phyloP scores from a whole-genome alignment of 2,888 invertebrate genomes.

The Thecocarcelia acutangulata region DNA sequence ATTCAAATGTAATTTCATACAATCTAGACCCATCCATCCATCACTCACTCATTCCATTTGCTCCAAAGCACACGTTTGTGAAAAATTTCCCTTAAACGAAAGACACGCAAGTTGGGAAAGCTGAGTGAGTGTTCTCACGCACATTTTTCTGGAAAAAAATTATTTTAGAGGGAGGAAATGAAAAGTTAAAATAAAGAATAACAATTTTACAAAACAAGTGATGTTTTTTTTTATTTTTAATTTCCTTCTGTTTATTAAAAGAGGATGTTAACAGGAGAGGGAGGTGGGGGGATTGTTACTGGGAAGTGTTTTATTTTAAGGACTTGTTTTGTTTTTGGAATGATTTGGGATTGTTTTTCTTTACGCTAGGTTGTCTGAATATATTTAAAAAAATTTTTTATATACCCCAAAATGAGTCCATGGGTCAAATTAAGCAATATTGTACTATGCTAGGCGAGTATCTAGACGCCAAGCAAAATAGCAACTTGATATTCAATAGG shows the following conservation, averaged over 20 bases:
- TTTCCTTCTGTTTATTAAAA: conserved; percentile 42
- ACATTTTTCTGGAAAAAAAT: conserved; percentile 33
- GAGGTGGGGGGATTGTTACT: no score
- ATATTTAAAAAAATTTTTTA: no score
- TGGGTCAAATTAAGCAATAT: no score
- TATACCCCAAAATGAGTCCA: no score
- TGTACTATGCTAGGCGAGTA: no score
- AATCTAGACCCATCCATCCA: conserved; percentile 28
- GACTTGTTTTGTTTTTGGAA: no score
- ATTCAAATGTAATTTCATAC: conserved; percentile 47
- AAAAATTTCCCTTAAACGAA: conserved; percentile 23
- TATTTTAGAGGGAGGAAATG: conserved; percentile 26
- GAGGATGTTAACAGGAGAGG: no score
- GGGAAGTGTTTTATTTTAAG: not conserved
- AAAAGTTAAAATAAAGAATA: conserved; percentile 68
- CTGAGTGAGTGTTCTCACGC: conserved; percentile 28
- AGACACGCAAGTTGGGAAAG: conserved; percentile 25
- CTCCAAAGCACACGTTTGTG: conserved; percentile 18
- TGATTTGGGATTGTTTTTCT: no score
- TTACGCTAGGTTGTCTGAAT: no score
- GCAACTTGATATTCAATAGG: no score
- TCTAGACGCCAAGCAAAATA: no score
- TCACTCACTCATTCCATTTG: conserved; percentile 16
- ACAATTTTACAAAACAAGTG: conserved; percentile 68
- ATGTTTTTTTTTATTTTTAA: conserved; percentile 33